Evolutionary conservation across 1,140 invertebrate species (phyloP), one percentile per base, ranked within the genome.

Genomic region (Neuroterus valhalla): DNA sequence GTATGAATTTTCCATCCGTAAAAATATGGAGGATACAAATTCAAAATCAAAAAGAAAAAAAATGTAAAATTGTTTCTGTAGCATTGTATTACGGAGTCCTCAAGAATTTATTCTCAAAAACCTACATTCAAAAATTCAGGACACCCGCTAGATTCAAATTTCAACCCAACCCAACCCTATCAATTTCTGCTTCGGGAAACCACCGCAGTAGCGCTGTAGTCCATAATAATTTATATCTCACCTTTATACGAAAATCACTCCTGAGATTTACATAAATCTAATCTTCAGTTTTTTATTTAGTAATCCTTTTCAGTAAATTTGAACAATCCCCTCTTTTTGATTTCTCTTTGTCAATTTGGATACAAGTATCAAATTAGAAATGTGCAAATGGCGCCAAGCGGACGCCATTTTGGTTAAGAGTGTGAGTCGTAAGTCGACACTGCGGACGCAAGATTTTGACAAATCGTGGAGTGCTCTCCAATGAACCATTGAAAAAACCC

Each of bases 401-500:
- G 83, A 77, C 87, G 85, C 87, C 87, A 89, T 88, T 85, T 88
- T 88, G 75, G 14, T 31, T 15, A 77, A 74, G 71, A 84, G 78
- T 80, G 80, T 82, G 77, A 81, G 81, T 80, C 79, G 76, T 77
- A 69, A 77, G 78, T 78, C 82, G 84, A 78, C 81, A 78, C 81
- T 79, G 80, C 79, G 79, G 48, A 45, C 71, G 70, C 44, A 73
- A 70, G 67, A 81, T 78, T 83, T 75, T 66, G 52, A 62, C 66
- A 48, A 78, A 81, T 73, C 77, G 68, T 50, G 43, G 69, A 77
- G 76, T 71, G 52, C 26, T 38, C 15, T 38, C 68, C 23, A 50
- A 50, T 75, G 77, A 83, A 71, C 70, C 50, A 12, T 45, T 44
- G 38, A 19, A 73, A 78, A 78, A 81, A 74, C 75, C 67, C 42